Conservation (phyloP, 2,797 vertebrate species). For the Falco concolor region DNA sequence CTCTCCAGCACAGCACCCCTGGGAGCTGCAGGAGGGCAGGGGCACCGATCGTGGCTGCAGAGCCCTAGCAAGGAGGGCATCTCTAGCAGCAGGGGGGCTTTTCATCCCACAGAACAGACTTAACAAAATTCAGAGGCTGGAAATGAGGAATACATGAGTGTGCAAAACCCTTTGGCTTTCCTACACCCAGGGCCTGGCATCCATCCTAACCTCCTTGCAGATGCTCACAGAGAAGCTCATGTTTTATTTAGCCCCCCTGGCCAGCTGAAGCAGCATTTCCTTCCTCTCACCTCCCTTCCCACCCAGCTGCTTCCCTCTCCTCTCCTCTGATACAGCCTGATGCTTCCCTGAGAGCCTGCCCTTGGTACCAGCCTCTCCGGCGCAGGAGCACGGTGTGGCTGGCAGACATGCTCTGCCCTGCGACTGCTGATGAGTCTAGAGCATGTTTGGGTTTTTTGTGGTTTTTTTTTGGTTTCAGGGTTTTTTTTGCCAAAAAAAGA, state of each 20-base stretch:
- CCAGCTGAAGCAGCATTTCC: not conserved
- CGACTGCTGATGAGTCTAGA: not conserved
- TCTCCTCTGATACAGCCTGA: not conserved
- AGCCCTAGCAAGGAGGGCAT: not conserved
- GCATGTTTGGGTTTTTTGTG: not conserved
- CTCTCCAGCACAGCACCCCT: not conserved
- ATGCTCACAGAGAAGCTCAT: not conserved
- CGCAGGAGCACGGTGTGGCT: not conserved
- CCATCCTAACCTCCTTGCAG: not conserved
- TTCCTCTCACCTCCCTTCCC: not conserved
- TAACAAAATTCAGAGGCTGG: not conserved
- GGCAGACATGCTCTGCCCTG: not conserved
- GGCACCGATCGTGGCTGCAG: rapidly evolving
- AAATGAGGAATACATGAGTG: not conserved
- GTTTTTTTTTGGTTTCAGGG: not conserved
- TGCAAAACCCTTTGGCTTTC: not conserved
- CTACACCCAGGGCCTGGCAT: not conserved
- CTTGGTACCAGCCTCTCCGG: rapidly evolving
- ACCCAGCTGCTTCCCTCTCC: not conserved
- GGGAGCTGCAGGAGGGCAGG: not conserved
- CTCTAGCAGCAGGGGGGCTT: not conserved
- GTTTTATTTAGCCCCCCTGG: not conserved
- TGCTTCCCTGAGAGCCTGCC: not conserved
- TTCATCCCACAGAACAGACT: not conserved
- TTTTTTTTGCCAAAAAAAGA: not conserved